Evolutionary conservation across 2,797 vertebrate species (phyloP), one percentile per base, ranked within the genome.

Genomic region (Anableps anableps): DNA sequence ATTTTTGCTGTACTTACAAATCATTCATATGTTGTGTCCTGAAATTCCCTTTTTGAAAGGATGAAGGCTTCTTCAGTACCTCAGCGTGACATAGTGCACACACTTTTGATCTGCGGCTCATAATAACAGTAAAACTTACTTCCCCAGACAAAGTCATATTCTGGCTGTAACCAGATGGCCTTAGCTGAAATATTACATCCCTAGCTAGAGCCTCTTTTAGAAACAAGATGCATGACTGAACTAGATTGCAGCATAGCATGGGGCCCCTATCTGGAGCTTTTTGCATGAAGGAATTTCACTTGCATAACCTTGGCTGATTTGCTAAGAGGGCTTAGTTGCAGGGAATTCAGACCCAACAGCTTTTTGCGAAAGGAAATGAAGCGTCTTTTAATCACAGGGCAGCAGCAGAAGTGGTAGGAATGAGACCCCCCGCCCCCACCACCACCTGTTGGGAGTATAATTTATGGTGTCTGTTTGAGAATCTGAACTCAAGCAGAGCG

Each of bases 241-340:
- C 86, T 79, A 66, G 81, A 90, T 83, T 70, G 80, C 64, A 76
- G 79, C 58, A 55, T 64, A 82, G 82, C 85, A 84, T 81, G 86
- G 82, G 83, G 86, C 80, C 79, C 43, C 75, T 78, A 85, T 80
- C 86, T 82, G 86, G 84, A 90, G 75, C 84, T 92, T 82, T 70
- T 88, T 88, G 78, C 81, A 87, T 79, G 81, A 75, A 89, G 91
- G 92, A 95, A 95, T 95, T 90, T 81, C 72, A 84, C 91, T 94
- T 94, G 88, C 89, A 80, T 93, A 94, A 95, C 89, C 86, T 80
- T 73, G 26, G 73, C 85, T 85, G 89, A 90, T 90, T 91, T 84
- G 82, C 85, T 84, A 88, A 89, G 86, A 80, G 66, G 79, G 83
- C 83, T 89, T 86, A 87, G 89, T 88, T 88, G 89, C 70, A 60